Conservation (phyloP, 2,888 invertebrate species). For the Acronicta alni region DNA sequence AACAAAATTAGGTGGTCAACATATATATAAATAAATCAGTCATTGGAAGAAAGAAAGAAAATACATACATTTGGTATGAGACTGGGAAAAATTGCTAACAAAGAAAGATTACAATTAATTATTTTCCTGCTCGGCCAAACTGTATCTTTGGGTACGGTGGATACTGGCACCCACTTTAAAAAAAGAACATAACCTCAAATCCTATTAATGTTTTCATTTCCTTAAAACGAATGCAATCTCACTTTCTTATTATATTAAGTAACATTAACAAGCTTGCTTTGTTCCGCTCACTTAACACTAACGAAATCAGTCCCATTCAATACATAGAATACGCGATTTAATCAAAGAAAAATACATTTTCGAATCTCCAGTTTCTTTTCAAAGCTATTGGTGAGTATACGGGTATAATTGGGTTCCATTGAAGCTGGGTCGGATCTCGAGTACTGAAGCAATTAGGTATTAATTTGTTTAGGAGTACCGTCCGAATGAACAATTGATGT, state of each 20-base stretch:
- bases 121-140: too few species aligned
- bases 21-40: too few species aligned
- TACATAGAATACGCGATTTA: slow-evolving; percentile 53
- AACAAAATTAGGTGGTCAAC: too few species aligned
- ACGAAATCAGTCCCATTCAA: slow-evolving; percentile 31
- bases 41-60: too few species aligned
- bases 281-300: slow-evolving; percentile 29
- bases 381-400: slow-evolving; percentile 42
- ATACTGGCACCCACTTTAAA: too few species aligned
- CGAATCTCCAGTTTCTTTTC: slow-evolving; percentile 42
- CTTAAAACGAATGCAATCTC: slow-evolving; percentile 14
- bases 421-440: slow-evolving; percentile 44
- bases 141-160: too few species aligned
- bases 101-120: too few species aligned
- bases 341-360: slow-evolving; percentile 62
- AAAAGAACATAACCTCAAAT: too few species aligned
- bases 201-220: slow-evolving; percentile 7
- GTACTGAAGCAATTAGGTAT: slow-evolving; percentile 67
- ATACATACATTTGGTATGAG: too few species aligned
- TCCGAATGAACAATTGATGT: slow-evolving; percentile 68
- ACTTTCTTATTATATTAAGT: slow-evolving; percentile 17
- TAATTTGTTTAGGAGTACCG: slow-evolving; percentile 70
- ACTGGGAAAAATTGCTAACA: too few species aligned
- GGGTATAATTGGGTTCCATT: slow-evolving; percentile 64
- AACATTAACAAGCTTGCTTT: slow-evolving; percentile 15